Conservation (phyloP, 2,888 invertebrate species). For the Thymelicus acteon region DNA sequence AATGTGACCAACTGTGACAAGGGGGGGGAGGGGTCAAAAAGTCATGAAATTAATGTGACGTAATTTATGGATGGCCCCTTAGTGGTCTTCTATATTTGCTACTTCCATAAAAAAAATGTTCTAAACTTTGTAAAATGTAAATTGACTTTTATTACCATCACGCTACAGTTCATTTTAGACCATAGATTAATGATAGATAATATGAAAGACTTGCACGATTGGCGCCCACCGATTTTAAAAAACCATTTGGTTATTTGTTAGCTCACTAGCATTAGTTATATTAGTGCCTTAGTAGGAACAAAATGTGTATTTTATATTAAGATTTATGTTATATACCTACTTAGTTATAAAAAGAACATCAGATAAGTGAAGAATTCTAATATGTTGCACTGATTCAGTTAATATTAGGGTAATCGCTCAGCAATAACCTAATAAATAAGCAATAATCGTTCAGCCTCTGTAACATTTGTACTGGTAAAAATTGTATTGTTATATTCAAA, state of each 20-base stretch:
- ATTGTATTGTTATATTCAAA: no score
- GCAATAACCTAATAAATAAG: no score
- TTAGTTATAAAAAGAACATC: not conserved
- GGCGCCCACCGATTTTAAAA: slow-evolving; percentile 50
- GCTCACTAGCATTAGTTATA: not conserved
- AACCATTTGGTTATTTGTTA: not conserved
- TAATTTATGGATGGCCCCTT: no score
- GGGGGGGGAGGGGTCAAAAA: no score
- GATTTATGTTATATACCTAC: not conserved
- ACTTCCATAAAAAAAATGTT: not conserved
- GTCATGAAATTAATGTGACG: no score
- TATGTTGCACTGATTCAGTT: no score
- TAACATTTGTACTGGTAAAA: no score
- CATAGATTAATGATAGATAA: not conserved
- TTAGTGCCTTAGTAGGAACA: slow-evolving; percentile 34
- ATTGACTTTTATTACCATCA: slow-evolving; percentile 37
- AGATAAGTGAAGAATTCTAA: not conserved
- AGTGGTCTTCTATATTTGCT: not conserved
- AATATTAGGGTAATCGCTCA: no score
- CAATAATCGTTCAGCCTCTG: no score
- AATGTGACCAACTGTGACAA: no score
- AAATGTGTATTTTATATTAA: slow-evolving; percentile 7
- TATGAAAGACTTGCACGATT: slow-evolving; percentile 36
- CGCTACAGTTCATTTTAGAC: slow-evolving; percentile 10
- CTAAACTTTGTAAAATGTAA: slow-evolving; percentile 22